Conservation (phyloP, 1,140 invertebrate genomes). For the Patella vulgata region DNA sequence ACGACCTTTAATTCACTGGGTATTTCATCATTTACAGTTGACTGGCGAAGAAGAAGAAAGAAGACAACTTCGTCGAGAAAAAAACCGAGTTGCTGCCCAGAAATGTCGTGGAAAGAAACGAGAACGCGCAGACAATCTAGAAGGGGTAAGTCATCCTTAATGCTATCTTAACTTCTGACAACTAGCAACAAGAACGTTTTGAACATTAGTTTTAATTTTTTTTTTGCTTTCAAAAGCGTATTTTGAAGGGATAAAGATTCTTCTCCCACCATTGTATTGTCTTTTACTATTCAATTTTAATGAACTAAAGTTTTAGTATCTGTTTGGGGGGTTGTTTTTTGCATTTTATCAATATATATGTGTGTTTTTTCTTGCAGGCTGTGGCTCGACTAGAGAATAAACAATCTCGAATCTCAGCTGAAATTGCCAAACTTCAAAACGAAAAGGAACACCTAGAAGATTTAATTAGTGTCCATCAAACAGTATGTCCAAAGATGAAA, state of each 20-base stretch:
- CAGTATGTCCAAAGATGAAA: slow-evolving; percentile 42
- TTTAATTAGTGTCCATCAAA: slow-evolving; percentile 38
- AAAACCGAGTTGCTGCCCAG: slow-evolving; percentile 95
- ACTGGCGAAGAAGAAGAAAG: slow-evolving; percentile 83
- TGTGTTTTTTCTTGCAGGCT: slow-evolving; percentile 30
- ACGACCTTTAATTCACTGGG: too few relatives aligned
- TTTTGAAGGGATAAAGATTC: too few relatives aligned
- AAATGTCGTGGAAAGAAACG: slow-evolving; percentile 95
- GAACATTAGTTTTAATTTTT: neutral
- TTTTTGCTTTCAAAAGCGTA: neutral
- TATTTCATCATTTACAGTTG: neutral
- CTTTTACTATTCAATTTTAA: too few relatives aligned
- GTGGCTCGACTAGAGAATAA: slow-evolving; percentile 36
- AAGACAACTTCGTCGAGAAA: slow-evolving; percentile 81
- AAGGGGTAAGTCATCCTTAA: slow-evolving; percentile 69
- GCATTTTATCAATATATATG: neutral
- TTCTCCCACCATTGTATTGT: too few relatives aligned
- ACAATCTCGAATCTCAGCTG: slow-evolving; percentile 28
- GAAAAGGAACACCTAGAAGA: slow-evolving; percentile 43
- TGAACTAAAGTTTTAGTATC: too few relatives aligned
- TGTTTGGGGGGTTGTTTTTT: too few relatives aligned
- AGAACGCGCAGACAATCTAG: slow-evolving; percentile 85
- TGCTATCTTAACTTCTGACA: too few relatives aligned
- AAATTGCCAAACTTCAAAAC: slow-evolving; percentile 36
- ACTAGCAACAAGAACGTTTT: too few relatives aligned